phyloP scores from a whole-genome alignment of 2,113 vertebrate species.

The Ceyx margarethae region DNA sequence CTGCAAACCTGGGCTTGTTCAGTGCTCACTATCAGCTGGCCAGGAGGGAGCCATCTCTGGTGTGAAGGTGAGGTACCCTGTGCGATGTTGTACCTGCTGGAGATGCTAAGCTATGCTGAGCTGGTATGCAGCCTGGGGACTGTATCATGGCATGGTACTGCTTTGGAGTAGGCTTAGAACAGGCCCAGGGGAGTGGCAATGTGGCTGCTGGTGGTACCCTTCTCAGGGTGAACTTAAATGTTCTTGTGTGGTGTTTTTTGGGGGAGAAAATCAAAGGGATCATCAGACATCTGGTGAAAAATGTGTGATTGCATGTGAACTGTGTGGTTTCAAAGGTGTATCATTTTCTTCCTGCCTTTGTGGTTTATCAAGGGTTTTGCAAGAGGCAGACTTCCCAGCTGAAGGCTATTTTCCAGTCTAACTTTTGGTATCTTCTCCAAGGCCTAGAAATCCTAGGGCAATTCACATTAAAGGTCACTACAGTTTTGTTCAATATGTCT shows the following conservation, averaged over 20 bases:
- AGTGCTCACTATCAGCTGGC: not conserved
- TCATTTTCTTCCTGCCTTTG: accelerated
- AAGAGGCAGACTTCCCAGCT: not conserved
- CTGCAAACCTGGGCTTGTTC: not conserved
- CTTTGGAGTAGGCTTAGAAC: not conserved
- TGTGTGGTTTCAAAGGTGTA: not conserved
- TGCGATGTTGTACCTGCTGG: not conserved
- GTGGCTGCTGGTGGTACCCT: not conserved
- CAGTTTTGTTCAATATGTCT: not conserved
- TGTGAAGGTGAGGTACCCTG: not conserved
- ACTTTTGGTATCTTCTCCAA: not conserved
- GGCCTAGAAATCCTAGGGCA: not conserved
- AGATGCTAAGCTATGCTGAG: not conserved
- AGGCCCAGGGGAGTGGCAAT: not conserved
- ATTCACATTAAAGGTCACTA: not conserved
- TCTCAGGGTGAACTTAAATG: not conserved
- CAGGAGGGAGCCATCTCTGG: not conserved
- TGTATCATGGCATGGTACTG: accelerated
- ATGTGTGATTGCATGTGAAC: not conserved
- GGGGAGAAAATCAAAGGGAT: not conserved
- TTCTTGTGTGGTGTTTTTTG: not conserved
- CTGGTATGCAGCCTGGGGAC: accelerated
- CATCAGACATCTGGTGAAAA: not conserved
- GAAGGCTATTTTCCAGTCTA: not conserved
- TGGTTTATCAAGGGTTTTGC: not conserved